phyloP scores from a whole-genome alignment of 2,113 vertebrate genomes.

The Podarcis raffonei region DNA sequence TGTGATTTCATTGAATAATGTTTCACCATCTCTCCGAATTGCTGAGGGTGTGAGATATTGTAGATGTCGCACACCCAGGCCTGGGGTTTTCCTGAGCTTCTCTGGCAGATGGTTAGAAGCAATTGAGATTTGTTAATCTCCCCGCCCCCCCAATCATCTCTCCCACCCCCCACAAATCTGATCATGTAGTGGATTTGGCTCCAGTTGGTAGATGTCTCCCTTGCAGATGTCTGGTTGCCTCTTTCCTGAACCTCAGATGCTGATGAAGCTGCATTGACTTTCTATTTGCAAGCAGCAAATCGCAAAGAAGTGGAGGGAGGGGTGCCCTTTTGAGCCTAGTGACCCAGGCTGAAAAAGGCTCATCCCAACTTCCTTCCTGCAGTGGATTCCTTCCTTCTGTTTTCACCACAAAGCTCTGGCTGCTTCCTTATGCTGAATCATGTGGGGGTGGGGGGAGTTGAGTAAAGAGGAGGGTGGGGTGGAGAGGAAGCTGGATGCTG shows the following conservation, averaged over 20 bases:
- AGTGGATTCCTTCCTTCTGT: too few species aligned
- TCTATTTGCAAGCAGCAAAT: too few species aligned
- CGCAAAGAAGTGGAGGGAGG: background rate
- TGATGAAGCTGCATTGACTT: too few species aligned
- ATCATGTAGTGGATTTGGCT: background rate
- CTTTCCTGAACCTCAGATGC: background rate
- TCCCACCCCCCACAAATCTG: background rate
- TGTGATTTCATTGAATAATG: too few species aligned
- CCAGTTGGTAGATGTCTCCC: too few species aligned
- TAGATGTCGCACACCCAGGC: background rate
- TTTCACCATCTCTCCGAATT: too few species aligned
- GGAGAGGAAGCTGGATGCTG: background rate
- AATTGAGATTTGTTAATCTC: background rate
- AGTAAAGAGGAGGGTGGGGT: background rate
- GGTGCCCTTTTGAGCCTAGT: background rate
- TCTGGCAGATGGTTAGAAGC: background rate
- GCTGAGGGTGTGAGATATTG: too few species aligned
- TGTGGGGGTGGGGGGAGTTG: conserved; percentile 1
- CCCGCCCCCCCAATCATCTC: too few species aligned
- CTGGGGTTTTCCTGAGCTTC: background rate
- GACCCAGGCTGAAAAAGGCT: background rate
- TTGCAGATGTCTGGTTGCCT: background rate
- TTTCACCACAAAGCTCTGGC: too few species aligned
- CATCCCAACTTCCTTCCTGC: background rate
- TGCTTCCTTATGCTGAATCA: background rate